Evolutionary conservation across 2,888 invertebrate species (phyloP).

Genomic region (Agrochola lota): DNA sequence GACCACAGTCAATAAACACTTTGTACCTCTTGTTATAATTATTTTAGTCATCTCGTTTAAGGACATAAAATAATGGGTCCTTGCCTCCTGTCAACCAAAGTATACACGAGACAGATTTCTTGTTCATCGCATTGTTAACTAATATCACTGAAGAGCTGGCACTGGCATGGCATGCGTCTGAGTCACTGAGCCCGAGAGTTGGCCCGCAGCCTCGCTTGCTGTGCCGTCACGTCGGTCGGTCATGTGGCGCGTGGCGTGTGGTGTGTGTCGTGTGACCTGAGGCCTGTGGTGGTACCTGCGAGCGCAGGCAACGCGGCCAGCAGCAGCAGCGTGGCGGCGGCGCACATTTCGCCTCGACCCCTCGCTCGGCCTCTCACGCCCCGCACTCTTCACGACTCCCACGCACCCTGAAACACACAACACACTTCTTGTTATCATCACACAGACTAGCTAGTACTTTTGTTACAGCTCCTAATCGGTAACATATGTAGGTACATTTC

Average conservation of each 20-base stretch:
- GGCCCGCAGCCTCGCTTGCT: neutral
- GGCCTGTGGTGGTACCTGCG: slow-evolving; percentile 70
- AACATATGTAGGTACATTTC: neutral
- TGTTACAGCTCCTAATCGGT: neutral
- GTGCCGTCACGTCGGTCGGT: too few relatives aligned
- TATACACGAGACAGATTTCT: neutral
- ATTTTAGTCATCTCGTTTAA: neutral
- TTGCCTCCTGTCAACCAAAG: neutral
- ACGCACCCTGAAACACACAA: slow-evolving; percentile 31
- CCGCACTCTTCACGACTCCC: neutral
- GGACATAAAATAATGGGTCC: neutral
- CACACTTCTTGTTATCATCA: neutral
- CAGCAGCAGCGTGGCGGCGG: slow-evolving; percentile 74
- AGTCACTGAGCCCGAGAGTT: neutral
- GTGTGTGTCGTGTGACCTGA: neutral
- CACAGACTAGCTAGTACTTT: too few relatives aligned
- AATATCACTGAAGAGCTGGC: neutral
- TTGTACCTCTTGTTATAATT: too few relatives aligned
- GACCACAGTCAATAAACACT: too few relatives aligned
- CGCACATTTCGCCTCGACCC: slow-evolving; percentile 56
- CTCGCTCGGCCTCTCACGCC: neutral
- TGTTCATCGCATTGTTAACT: neutral
- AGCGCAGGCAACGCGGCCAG: slow-evolving; percentile 78
- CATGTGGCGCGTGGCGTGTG: neutral
- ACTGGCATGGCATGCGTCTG: neutral